Percentiles rank a stretch among this genome's conserved stretches.
phyloP scores from a whole-genome alignment of 2,113 vertebrate species.

The Ochotona curzoniae region DNA sequence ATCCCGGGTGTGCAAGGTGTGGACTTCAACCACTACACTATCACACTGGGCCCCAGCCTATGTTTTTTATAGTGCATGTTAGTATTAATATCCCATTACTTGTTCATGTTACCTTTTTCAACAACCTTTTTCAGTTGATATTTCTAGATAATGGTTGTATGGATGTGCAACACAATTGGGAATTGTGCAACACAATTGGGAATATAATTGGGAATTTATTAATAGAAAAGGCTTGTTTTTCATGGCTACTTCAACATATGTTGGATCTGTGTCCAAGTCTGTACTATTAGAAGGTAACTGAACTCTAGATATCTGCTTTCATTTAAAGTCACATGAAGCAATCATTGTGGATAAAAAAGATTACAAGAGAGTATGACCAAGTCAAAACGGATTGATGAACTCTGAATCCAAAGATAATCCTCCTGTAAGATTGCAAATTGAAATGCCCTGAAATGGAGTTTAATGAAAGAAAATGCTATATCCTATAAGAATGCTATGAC shows the following conservation, averaged over 20 bases:
- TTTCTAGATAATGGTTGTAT: neutral
- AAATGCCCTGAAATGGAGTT: neutral
- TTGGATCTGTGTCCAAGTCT: neutral
- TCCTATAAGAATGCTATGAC: neutral
- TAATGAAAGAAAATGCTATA: neutral
- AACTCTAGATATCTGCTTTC: neutral
- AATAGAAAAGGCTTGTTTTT: neutral
- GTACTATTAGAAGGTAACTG: neutral
- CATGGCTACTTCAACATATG: neutral
- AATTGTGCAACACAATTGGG: neutral
- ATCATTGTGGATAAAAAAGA: neutral
- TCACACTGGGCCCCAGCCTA: too few relatives aligned
- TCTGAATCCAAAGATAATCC: neutral
- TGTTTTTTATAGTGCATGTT: neutral
- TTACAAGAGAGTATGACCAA: neutral
- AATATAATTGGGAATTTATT: too few relatives aligned
- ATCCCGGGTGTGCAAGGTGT: too few relatives aligned
- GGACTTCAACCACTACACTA: too few relatives aligned
- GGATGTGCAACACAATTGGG: neutral
- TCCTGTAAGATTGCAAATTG: neutral
- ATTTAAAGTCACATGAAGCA: neutral
- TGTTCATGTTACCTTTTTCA: neutral
- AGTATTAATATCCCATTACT: conserved; percentile 13
- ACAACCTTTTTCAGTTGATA: neutral
- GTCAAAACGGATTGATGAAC: neutral